Base-by-base conservation (phyloP, 1,140 invertebrate genomes). In the Trinorchestia longiramus region DNA sequence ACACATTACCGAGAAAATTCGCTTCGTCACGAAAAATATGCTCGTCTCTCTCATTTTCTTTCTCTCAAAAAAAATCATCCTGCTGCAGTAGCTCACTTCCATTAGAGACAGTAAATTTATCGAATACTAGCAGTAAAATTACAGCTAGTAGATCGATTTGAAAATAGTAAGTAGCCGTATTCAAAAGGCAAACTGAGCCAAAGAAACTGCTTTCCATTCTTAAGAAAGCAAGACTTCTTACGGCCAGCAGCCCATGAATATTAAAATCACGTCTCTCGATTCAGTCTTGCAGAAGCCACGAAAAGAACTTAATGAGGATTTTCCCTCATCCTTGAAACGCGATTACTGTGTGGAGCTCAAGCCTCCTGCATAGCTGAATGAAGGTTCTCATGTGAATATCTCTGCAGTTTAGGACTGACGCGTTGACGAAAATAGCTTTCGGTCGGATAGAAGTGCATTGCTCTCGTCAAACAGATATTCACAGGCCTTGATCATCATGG, bases 261-360 rank as follows among this genome's bases (percentile, higher is more conserved):
- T 94, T 94, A 94, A 94, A 94, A 43, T 43, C 92, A 94, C 92
- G 92, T 94, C 43, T 19, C 92, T n/a, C 41, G 92, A 47, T 94
- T 94, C 92, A 45, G 92, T 45, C 92, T 94, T 94, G 92, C 44
- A 45, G 92, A 94, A 94, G 92, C 92, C 44, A 45, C 92, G 92
- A 45, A 94, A 94, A 40, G 92, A 94, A 94, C 92, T 94, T 94
- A 94, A 44, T 43, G 92, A 43, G 36, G 92, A n/a, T 36, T 43
- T 91, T 94, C 44, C 92, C 44, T 94, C 44, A 8, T 44, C 92
- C 92, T 40, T 94, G 43, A 94, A 94, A 94, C 92, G 43, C 44
- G 92, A 43, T 94, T 45, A 91, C 88, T 42, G 88, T 91, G 41
- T 42, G 43, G 88, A 41, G 88, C 88, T 28, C 62, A 19, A 77